phyloP scores from a whole-genome alignment of 2,888 invertebrate species.

The Oeneis ivallda region DNA sequence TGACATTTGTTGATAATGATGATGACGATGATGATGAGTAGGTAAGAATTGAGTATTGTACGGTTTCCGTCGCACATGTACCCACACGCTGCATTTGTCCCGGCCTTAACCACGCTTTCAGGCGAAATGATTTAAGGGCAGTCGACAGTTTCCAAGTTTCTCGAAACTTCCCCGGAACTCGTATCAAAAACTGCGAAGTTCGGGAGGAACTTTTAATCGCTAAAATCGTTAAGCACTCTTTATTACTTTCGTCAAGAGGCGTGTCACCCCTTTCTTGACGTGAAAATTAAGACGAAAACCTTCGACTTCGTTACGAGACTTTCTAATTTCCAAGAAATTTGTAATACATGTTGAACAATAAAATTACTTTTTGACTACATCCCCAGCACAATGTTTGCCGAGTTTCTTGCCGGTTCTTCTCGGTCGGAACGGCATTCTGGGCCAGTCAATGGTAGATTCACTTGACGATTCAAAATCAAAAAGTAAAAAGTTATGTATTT shows the following conservation, averaged over 20 bases:
- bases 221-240: conserved; percentile 23
- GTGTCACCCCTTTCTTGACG: conserved; percentile 14
- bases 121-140: conserved; percentile 23
- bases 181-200: conserved; percentile 16
- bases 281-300: background rate
- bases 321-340: background rate
- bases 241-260: conserved; percentile 9
- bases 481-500: no score
- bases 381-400: no score
- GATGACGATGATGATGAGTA: no score
- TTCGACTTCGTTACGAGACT: background rate
- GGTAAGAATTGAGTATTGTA: no score
- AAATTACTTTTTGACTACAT: no score
- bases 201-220: conserved; percentile 16
- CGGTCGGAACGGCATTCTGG: no score
- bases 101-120: conserved; percentile 1
- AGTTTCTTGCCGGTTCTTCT: no score
- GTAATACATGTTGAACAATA: background rate
- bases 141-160: conserved; percentile 11
- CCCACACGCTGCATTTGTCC: no score
- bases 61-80: no score
- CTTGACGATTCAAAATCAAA: no score
- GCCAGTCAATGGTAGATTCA: no score
- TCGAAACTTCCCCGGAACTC: conserved; percentile 9
- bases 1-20: no score